Percentiles rank a stretch among this genome's conserved stretches.
Conservation (phyloP, 2,113 vertebrate species). For the Sminthopsis crassicaudata region DNA sequence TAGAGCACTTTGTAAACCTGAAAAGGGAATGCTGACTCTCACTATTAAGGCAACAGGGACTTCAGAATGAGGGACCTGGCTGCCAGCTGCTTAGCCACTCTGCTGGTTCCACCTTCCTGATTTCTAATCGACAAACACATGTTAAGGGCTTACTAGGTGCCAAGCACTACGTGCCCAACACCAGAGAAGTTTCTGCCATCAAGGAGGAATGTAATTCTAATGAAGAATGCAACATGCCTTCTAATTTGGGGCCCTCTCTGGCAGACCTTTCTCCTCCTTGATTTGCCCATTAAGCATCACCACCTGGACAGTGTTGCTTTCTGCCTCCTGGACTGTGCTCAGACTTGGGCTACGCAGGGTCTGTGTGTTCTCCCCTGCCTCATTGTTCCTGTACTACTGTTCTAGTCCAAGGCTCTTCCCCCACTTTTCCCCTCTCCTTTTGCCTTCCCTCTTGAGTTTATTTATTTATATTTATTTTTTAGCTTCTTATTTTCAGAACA, state of each 20-base stretch:
- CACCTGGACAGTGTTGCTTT: neutral
- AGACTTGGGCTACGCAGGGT: neutral
- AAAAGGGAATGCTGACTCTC: neutral
- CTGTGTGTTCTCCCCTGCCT: neutral
- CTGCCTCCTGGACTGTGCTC: neutral
- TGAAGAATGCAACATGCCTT: neutral
- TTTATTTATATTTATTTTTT: too few relatives aligned
- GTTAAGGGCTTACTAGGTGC: neutral
- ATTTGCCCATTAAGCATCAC: neutral
- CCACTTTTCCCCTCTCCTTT: neutral
- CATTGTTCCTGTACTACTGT: neutral
- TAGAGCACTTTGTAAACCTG: neutral
- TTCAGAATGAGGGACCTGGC: neutral
- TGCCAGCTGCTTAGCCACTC: neutral
- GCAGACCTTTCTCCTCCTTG: slow-evolving; percentile 25
- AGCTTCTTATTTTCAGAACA: too few relatives aligned
- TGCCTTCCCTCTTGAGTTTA: neutral
- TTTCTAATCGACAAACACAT: neutral
- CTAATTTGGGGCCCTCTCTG: neutral
- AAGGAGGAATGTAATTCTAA: neutral
- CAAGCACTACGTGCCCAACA: too few relatives aligned
- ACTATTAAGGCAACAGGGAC: neutral
- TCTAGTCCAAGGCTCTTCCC: neutral
- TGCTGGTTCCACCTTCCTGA: neutral
- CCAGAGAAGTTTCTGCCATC: too few relatives aligned